Conservation (phyloP, 2,888 invertebrate genomes). For the Pterostichus madidus region DNA sequence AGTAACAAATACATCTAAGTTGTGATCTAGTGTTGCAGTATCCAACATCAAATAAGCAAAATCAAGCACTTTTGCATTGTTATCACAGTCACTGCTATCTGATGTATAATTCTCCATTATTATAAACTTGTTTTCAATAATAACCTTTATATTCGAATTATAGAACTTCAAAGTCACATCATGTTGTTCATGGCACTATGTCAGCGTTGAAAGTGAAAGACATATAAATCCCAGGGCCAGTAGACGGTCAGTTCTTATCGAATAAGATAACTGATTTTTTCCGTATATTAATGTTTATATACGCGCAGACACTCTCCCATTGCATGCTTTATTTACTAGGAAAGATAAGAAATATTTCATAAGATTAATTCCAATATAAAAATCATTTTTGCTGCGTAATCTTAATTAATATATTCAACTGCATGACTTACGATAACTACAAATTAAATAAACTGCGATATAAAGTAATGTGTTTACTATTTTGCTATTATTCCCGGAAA, state of each 20-base stretch:
- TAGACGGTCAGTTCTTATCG: slow-evolving; percentile 53
- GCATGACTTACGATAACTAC: slow-evolving; percentile 22
- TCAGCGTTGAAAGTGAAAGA: neutral
- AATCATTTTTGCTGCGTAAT: slow-evolving; percentile 51
- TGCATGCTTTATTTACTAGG: slow-evolving; percentile 15
- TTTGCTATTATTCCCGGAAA: slow-evolving; percentile 17
- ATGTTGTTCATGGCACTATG: slow-evolving; percentile 4
- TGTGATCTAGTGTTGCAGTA: slow-evolving; percentile 81
- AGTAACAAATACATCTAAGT: slow-evolving; percentile 81
- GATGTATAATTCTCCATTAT: slow-evolving; percentile 90
- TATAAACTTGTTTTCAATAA: slow-evolving; percentile 16
- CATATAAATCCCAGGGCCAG: slow-evolving; percentile 24
- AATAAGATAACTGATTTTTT: slow-evolving; percentile 4
- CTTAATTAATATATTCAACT: slow-evolving; percentile 14
- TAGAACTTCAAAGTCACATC: neutral
- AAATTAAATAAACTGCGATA: slow-evolving; percentile 21
- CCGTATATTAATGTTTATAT: slow-evolving; percentile 26
- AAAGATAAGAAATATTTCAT: slow-evolving; percentile 55
- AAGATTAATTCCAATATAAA: slow-evolving; percentile 36
- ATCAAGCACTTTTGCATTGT: slow-evolving; percentile 86
- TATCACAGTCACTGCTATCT: slow-evolving; percentile 90
- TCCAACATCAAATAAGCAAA: slow-evolving; percentile 83
- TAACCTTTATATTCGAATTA: slow-evolving; percentile 4
- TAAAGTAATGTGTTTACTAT: slow-evolving; percentile 28
- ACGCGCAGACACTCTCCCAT: slow-evolving; percentile 33